Evolutionary conservation across 1,140 invertebrate genomes (phyloP), one percentile per base, ranked within the genome.

Genomic region (Diorhabda sublineata): DNA sequence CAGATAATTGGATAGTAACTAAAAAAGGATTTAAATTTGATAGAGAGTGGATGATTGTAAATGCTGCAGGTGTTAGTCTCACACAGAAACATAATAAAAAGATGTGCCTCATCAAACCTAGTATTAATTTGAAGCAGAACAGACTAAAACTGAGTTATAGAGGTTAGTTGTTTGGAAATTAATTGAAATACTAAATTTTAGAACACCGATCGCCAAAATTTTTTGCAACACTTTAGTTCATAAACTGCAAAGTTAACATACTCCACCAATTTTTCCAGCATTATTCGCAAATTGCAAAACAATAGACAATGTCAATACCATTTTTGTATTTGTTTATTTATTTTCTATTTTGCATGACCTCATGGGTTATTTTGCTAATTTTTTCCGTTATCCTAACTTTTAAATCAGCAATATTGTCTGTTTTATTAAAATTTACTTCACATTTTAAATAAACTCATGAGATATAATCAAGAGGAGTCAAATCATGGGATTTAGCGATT

Each of bases 21-120:
- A 71, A 77, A 0, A 89, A 87, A 75, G 96, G 96, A 2, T 84
- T 98, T 11, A 83, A 90, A 76, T 97, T 92, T 81, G 97, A 98
- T 81, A 85, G 96, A 74, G 86, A 92, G 76, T 98, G 95, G 95
- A 94, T 97, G 91, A 90, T 98, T 68, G 84, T 96, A 2, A 92
- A 89, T 72, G 81, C 84, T 9, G 84, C 87, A 76, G 95, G 95
- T 42, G 86, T 91, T 58, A 91, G 90, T 68, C 78, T 98, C 9
- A 97, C 93, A 44, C 95, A 98, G 81, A 98, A 98, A 80, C 87
- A 91, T 64, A 88, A 91, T 75, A 86, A 90, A 1, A 87, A 85
- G 71, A 84, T 98, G 75, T 96, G 94, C 82, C 81, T 92, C 42
- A 87, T 98, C n/a, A 85, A 82, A 74, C 95, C 96, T 3, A 77